Base-by-base conservation (phyloP, 2,113 vertebrate genomes). In the Calidris pygmaea region DNA sequence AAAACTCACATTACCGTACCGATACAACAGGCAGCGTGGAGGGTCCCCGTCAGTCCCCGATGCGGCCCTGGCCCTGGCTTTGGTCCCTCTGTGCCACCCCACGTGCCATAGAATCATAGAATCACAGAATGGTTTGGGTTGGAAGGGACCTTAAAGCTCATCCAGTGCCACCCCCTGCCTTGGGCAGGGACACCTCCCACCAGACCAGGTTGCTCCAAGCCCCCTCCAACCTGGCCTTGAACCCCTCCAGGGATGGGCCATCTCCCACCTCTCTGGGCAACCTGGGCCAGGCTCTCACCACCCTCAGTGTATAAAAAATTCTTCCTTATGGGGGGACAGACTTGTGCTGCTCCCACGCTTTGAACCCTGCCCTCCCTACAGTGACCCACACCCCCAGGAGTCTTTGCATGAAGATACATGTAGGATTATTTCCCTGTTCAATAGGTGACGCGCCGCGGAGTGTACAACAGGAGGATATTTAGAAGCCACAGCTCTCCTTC, bases 11-110 rank as follows among this genome's bases (percentile, higher is more conserved):
- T 27, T 2, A 62, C 59, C 3, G 4, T 7, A 41, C 17, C 16
- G 6, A 23, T 2, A 50, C 67, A 12, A 17, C 0, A 1, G 73
- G 34, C 56, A 59, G 21, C 2, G 1, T 4, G 21, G 67, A 74
- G 2, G 32, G 70, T 72, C 66, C 41, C 48, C 3, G 0, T 2
- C 2, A 3, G 27, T 41, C 90, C 74, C 48, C 2, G 3, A 4
- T 1, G 43, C 4, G 3, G 41, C 83, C 53, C 76, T 29, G 27
- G 18, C 73, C 16, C 70, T 35, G n/a, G 23, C 60, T 58, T 87
- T 5, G 7, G 6, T 74, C 45, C 41, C 10, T 1, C 35, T 77
- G 53, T 73, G 89, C 47, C 66, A 50, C n/a, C 65, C 56, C 32
- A 1, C 0, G 1, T 53, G 50, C 65, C n/a, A 1, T 3, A 43